Conservation (phyloP, 1,140 invertebrate genomes). For the Camponotus pennsylvanicus region DNA sequence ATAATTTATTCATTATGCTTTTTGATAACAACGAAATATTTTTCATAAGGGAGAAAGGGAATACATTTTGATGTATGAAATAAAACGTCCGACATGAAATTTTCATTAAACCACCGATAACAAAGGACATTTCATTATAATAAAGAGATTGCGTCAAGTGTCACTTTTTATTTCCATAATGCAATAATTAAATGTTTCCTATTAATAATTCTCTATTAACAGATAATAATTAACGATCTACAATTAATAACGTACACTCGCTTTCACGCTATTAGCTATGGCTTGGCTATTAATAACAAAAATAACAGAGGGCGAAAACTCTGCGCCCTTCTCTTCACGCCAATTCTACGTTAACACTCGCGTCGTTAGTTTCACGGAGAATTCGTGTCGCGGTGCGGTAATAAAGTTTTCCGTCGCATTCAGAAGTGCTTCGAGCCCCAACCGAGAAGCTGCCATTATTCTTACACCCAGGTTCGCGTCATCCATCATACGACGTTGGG, state of each 20-base stretch:
- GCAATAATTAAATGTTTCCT: not conserved
- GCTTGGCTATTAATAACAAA: constrained; percentile 11
- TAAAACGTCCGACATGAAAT: constrained; percentile 22
- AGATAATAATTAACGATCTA: not conserved
- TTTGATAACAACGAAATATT: constrained; percentile 13
- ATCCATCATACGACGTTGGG: constrained; percentile 59
- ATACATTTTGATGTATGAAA: not conserved
- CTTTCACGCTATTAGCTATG: not conserved
- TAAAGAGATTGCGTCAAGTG: not conserved
- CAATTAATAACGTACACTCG: not conserved
- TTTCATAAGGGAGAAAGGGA: not conserved
- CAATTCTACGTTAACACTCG: constrained; percentile 11
- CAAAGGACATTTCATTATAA: not conserved
- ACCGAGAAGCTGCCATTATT: constrained; percentile 51
- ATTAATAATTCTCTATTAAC: not conserved
- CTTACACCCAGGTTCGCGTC: constrained; percentile 50
- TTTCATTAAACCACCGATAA: not conserved
- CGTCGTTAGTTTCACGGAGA: constrained; percentile 51
- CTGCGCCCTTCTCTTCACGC: not conserved
- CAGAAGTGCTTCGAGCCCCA: constrained; percentile 45
- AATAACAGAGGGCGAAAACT: not conserved
- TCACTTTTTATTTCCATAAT: not conserved
- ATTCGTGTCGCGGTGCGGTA: constrained; percentile 55
- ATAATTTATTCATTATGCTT: not conserved
- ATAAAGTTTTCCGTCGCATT: constrained; percentile 60